These are phyloP conservation scores for Clarias platycephalus DNA, from an alignment of 2,797 vertebrate genomes.

Conservation along the genomic window DNA sequence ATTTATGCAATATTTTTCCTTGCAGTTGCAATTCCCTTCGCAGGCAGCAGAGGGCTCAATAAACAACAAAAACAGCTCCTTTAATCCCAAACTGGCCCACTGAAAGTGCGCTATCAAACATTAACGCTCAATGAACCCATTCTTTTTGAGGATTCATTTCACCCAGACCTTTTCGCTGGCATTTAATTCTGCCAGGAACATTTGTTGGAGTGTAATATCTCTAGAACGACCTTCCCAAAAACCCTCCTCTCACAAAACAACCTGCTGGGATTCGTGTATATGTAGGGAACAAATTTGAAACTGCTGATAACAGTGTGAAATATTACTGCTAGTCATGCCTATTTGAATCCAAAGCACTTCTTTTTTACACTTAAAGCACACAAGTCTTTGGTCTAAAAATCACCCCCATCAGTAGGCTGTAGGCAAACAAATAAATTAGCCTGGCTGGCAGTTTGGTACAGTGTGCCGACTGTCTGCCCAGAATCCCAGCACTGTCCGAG, in stretches of 20 bases:
- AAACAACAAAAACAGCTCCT: slow-evolving; percentile 5
- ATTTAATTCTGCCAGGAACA: slow-evolving; percentile 23
- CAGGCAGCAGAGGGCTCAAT: background rate
- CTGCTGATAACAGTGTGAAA: slow-evolving; percentile 3
- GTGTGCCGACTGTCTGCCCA: slow-evolving; percentile 43
- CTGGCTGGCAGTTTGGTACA: slow-evolving; percentile 41
- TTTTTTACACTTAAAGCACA: slow-evolving; percentile 37
- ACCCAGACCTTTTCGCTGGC: slow-evolving; percentile 27
- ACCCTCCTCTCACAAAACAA: background rate
- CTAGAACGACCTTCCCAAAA: slow-evolving; percentile 8
- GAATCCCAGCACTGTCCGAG: slow-evolving; percentile 36
- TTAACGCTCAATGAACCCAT: slow-evolving; percentile 15
- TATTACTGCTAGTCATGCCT: background rate
- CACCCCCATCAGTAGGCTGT: slow-evolving; percentile 38
- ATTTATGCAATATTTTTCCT: background rate
- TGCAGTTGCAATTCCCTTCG: background rate
- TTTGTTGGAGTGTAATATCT: slow-evolving; percentile 12
- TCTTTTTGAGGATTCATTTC: slow-evolving; percentile 29
- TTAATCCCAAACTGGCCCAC: background rate
- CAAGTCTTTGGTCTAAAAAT: slow-evolving; percentile 43
- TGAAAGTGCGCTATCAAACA: slow-evolving; percentile 19
- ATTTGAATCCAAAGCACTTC: slow-evolving; percentile 18
- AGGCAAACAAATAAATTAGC: slow-evolving; percentile 48
- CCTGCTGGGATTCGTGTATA: background rate
- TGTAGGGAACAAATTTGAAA: background rate